Conservation (phyloP, 2,888 invertebrate species). For the Melanchra persicariae region DNA sequence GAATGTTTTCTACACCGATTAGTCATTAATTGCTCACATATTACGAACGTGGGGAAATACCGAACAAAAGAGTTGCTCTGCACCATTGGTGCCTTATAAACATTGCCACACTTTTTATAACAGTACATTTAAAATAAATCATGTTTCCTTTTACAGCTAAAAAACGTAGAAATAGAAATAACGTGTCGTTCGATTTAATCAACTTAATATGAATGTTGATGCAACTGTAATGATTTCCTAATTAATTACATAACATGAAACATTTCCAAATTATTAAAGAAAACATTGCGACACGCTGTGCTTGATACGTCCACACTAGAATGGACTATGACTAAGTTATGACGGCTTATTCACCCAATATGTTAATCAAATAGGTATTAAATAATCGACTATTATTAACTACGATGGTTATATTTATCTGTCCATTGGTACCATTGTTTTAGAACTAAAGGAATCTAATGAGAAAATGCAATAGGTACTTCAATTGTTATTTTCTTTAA, state of each 20-base stretch:
- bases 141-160: slow-evolving; percentile 36
- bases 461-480: not conserved
- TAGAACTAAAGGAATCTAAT: not conserved
- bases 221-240: slow-evolving; percentile 53
- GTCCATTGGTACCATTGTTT: not conserved
- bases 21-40: slow-evolving; percentile 13
- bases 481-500: not conserved
- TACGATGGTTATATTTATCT: too few species aligned
- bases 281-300: slow-evolving; percentile 25
- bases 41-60: slow-evolving; percentile 34
- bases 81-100: not conserved
- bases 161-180: slow-evolving; percentile 27
- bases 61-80: slow-evolving; percentile 22
- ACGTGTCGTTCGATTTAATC: slow-evolving; percentile 12
- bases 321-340: not conserved
- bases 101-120: slow-evolving; percentile 41
- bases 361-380: not conserved
- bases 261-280: slow-evolving; percentile 36
- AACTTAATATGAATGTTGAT: slow-evolving; percentile 27
- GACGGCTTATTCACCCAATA: slow-evolving; percentile 9
- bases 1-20: slow-evolving; percentile 11
- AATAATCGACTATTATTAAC: not conserved
- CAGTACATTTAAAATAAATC: slow-evolving; percentile 22
- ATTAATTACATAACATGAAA: slow-evolving; percentile 49
- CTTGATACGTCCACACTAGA: slow-evolving; percentile 6